Conservation (phyloP, 2,888 invertebrate genomes). For the Caenorhabditis wallacei region DNA sequence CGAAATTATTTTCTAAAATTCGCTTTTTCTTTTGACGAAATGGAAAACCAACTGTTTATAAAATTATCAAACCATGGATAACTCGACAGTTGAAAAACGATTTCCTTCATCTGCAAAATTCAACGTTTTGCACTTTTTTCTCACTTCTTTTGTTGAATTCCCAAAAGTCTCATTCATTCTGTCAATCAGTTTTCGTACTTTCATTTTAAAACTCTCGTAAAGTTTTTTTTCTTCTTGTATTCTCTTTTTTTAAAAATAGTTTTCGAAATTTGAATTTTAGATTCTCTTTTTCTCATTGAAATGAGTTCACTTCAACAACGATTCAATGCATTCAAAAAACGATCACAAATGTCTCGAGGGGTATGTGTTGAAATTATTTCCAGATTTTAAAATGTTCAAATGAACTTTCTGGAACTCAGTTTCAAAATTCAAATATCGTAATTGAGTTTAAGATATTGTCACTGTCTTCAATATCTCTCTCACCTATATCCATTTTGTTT, state of each 20-base stretch:
- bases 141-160: conserved; percentile 9
- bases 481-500: too few relatives aligned
- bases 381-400: neutral
- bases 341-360: conserved; percentile 40
- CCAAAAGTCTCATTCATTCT: conserved; percentile 22
- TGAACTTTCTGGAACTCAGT: too few relatives aligned
- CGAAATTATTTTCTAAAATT: neutral
- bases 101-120: neutral
- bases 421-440: too few relatives aligned
- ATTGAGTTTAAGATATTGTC: too few relatives aligned
- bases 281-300: neutral
- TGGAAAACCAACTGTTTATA: too few relatives aligned
- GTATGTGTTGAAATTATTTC: conserved; percentile 8
- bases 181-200: conserved; percentile 30
- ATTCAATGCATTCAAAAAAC: conserved; percentile 44
- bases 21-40: neutral
- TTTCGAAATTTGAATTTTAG: conserved; percentile 17
- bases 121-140: neutral
- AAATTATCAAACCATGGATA: too few relatives aligned
- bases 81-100: neutral
- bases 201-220: neutral
- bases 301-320: conserved; percentile 54
- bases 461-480: too few relatives aligned
- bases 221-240: neutral
- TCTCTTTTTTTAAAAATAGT: conserved; percentile 1